These are phyloP conservation scores for Hirudo medicinalis DNA, from an alignment of 1,140 invertebrate species.

Conservation along the genomic window DNA sequence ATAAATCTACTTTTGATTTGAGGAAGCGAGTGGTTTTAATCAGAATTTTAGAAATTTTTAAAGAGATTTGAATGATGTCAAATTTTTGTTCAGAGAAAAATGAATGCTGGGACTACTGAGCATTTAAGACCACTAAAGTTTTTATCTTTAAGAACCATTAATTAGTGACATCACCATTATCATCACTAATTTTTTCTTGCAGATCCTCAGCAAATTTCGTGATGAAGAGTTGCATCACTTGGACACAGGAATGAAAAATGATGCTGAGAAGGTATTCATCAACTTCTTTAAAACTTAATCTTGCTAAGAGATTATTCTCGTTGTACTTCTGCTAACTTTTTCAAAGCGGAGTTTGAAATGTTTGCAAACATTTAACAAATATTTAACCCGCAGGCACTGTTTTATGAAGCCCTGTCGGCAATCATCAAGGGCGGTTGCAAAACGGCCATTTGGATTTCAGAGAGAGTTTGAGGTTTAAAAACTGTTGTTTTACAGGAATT, in stretches of 20 bases:
- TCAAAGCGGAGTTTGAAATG: no score
- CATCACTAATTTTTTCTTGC: constrained; percentile 21
- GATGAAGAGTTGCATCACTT: constrained; percentile 98
- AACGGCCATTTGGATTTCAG: constrained; percentile 82
- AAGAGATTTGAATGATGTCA: no score
- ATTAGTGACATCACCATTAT: no score
- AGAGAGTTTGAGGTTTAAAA: constrained; percentile 58
- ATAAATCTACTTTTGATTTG: no score
- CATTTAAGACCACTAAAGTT: no score
- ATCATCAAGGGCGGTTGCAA: constrained; percentile 85
- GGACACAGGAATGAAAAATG: constrained; percentile 80
- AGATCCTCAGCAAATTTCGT: constrained; percentile 72
- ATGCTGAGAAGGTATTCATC: constrained; percentile 50
- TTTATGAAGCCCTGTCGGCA: constrained; percentile 68
- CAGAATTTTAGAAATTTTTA: no score
- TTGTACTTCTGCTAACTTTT: not conserved
- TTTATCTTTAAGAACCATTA: no score
- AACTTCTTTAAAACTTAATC: constrained; percentile 3
- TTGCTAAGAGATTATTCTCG: not conserved
- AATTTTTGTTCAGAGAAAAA: no score
- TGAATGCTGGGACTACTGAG: no score
- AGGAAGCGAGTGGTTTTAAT: no score
- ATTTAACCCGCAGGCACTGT: constrained; percentile 64
- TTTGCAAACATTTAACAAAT: not conserved
- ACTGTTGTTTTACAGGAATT: not conserved